Conservation (phyloP, 2,888 invertebrate species). For the Hypena proboscidalis region DNA sequence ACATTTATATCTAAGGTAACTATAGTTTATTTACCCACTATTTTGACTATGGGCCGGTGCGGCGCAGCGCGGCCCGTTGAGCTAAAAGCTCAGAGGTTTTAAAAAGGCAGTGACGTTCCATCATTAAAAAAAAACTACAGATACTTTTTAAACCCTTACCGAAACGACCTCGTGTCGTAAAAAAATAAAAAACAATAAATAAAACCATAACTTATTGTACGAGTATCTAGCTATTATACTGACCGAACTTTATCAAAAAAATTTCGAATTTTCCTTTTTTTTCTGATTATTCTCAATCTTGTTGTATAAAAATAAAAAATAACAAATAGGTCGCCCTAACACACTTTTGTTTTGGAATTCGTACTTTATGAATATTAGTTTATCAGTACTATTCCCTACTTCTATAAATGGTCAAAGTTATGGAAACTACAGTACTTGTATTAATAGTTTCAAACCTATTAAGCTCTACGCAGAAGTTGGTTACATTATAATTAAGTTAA, state of each 20-base stretch:
- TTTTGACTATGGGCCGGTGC: constrained; percentile 79
- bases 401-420: too few relatives aligned
- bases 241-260: constrained; percentile 29
- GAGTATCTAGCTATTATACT: constrained; percentile 42
- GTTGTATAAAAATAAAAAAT: not conserved
- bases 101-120: constrained; percentile 69
- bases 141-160: constrained; percentile 36
- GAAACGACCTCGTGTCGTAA: constrained; percentile 29
- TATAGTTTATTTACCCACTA: constrained; percentile 67
- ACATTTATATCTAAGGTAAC: constrained; percentile 73
- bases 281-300: not conserved
- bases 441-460: too few relatives aligned
- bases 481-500: too few relatives aligned
- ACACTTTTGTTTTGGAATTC: constrained; percentile 15
- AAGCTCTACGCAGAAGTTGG: too few relatives aligned
- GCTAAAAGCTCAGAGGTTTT: constrained; percentile 56
- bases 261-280: constrained; percentile 7
- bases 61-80: constrained; percentile 58
- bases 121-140: constrained; percentile 27
- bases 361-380: constrained; percentile 3
- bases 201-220: constrained; percentile 41
- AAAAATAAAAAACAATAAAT: constrained; percentile 47
- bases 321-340: constrained; percentile 4
- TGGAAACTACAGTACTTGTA: too few relatives aligned
- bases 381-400: not conserved